These are phyloP conservation scores for Spea hammondii DNA, from an alignment of 2,797 vertebrate genomes.

Conservation along the genomic window DNA sequence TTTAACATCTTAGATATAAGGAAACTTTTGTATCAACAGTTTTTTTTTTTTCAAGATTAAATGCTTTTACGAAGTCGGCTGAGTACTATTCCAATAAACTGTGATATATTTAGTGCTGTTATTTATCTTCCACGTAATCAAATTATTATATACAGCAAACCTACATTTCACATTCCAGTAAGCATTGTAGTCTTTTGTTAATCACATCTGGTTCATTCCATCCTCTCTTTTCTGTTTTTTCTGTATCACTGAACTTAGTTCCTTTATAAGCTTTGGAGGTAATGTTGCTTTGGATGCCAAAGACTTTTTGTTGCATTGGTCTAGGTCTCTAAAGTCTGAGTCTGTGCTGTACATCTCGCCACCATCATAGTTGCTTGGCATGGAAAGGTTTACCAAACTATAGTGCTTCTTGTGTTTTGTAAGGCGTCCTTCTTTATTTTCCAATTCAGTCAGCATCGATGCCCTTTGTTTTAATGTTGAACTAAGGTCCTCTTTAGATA, in stretches of 20 bases:
- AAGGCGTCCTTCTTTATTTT: constrained; percentile 29
- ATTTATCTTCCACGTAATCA: too few species aligned
- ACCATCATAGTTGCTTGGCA: constrained; percentile 27
- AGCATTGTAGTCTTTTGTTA: neutral
- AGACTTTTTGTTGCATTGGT: constrained; percentile 24
- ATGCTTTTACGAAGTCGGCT: too few species aligned
- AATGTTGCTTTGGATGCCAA: constrained; percentile 26
- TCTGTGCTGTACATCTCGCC: constrained; percentile 21
- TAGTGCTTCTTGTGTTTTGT: constrained; percentile 40
- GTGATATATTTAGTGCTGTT: too few species aligned
- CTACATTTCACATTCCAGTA: neutral
- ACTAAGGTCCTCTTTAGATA: constrained; percentile 14
- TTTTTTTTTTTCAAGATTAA: too few species aligned
- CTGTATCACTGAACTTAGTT: constrained; percentile 38
- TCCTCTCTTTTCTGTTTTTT: constrained; percentile 30
- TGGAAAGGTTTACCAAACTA: constrained; percentile 41
- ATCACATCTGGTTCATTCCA: constrained; percentile 5
- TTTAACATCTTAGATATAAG: too few species aligned
- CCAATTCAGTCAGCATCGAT: constrained; percentile 33
- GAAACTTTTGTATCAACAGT: too few species aligned
- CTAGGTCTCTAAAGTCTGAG: constrained; percentile 1
- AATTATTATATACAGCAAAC: too few species aligned
- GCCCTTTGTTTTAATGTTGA: constrained; percentile 20
- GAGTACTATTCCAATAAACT: too few species aligned
- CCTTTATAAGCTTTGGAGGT: constrained; percentile 41